Conservation (phyloP, 2,113 vertebrate species). For the Lates calcarifer region DNA sequence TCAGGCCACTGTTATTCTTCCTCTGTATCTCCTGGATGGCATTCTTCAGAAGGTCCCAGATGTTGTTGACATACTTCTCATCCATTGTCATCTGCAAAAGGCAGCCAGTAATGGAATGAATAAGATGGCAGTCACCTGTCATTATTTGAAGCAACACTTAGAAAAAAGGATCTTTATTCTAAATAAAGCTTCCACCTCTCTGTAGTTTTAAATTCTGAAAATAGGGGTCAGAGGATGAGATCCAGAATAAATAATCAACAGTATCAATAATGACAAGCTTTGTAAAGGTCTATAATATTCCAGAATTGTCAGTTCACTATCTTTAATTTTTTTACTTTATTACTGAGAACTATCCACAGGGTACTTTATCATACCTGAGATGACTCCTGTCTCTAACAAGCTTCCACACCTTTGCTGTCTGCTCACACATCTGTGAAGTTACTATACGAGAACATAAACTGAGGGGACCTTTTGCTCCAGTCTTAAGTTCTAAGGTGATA, state of each 20-base stretch:
- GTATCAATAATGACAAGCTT: not conserved
- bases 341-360: not conserved
- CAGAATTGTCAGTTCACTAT: not conserved
- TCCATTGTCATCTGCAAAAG: constrained; percentile 98
- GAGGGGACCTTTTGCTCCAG: not conserved
- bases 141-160: constrained; percentile 7
- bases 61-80: constrained; percentile 99
- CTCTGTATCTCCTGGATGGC: constrained; percentile 99
- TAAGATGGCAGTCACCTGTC: not conserved
- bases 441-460: not conserved
- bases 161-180: not conserved
- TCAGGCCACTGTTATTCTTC: constrained; percentile 99
- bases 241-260: not conserved
- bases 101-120: constrained; percentile 1
- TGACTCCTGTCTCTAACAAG: not conserved
- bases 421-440: not conserved
- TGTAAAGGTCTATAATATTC: not conserved
- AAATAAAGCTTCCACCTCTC: not conserved
- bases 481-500: not conserved
- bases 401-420: not conserved
- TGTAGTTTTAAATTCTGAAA: not conserved
- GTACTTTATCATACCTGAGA: not conserved
- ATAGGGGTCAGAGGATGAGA: not conserved
- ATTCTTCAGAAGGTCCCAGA: constrained; percentile 99
- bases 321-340: not conserved